A percentile compares a stretch with the other conserved stretches of the same genome.
Conservation (phyloP, 2,797 vertebrate species). For the Syndactyla subalaris region DNA sequence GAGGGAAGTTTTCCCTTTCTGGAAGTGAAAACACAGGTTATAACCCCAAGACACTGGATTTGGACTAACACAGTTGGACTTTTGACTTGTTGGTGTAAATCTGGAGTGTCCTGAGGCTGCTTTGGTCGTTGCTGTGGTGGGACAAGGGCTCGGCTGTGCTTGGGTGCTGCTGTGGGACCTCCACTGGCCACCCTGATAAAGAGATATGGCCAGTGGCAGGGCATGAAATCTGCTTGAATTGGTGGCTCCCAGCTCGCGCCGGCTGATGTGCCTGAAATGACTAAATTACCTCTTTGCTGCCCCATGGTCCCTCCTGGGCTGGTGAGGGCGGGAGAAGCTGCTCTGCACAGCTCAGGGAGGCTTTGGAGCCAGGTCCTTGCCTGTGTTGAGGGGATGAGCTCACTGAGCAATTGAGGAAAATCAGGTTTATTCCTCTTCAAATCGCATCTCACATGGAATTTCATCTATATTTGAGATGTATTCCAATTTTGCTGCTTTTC, state of each 20-base stretch:
- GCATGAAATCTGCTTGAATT: constrained; percentile 77
- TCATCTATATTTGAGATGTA: rapidly evolving
- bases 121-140: not conserved
- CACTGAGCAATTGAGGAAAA: not conserved
- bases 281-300: constrained; percentile 22
- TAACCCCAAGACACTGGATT: not conserved
- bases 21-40: rapidly evolving
- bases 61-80: rapidly evolving
- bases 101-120: rapidly evolving
- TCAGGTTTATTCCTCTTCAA: rapidly evolving
- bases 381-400: not conserved
- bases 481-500: rapidly evolving
- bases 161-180: not conserved
- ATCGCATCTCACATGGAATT: rapidly evolving
- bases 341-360: rapidly evolving
- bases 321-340: not conserved
- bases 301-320: not conserved
- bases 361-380: not conserved
- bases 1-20: not conserved
- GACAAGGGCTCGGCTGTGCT: rapidly evolving
- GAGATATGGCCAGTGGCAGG: constrained; percentile 65
- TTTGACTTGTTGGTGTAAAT: not conserved
- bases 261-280: constrained; percentile 31
- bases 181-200: constrained; percentile 61
- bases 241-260: constrained; percentile 28